These are phyloP conservation scores for Mylabris phalerata DNA, from an alignment of 1,140 invertebrate genomes.

Conservation along the genomic window DNA sequence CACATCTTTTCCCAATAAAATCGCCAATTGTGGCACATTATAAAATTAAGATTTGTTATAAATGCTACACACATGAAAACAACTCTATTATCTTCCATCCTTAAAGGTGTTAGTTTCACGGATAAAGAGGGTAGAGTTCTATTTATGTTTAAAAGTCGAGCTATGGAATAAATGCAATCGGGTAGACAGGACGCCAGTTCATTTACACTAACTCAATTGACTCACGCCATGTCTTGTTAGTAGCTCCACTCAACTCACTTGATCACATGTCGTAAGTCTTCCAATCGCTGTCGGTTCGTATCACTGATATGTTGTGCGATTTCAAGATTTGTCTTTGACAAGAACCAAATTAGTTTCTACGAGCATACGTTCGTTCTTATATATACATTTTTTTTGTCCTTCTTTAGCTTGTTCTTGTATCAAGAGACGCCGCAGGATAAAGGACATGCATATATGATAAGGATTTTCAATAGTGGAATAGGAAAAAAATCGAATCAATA, in stretches of 20 bases:
- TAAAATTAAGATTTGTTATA: no score
- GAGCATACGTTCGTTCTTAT: constrained; percentile 7
- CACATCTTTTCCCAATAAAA: no score
- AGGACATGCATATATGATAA: no score
- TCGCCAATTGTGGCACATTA: no score
- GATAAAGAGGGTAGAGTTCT: no score
- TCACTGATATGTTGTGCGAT: constrained; percentile 17
- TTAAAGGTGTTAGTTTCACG: neutral
- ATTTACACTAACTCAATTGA: constrained; percentile 32
- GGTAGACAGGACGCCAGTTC: constrained; percentile 28
- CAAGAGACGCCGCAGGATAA: no score
- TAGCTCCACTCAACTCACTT: constrained; percentile 24
- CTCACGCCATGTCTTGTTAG: constrained; percentile 29
- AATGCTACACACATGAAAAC: no score
- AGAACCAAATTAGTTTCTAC: constrained; percentile 19
- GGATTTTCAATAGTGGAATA: no score
- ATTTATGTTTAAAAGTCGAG: constrained; percentile 1
- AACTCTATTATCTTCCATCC: neutral
- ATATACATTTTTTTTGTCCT: neutral
- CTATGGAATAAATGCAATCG: constrained; percentile 29
- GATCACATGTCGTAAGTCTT: constrained; percentile 31
- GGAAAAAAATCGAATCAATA: no score
- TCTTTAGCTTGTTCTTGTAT: no score
- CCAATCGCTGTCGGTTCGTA: constrained; percentile 20
- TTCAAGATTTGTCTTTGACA: constrained; percentile 22